Base-by-base conservation (phyloP, 2,113 vertebrate genomes). In the Leiothrix lutea region DNA sequence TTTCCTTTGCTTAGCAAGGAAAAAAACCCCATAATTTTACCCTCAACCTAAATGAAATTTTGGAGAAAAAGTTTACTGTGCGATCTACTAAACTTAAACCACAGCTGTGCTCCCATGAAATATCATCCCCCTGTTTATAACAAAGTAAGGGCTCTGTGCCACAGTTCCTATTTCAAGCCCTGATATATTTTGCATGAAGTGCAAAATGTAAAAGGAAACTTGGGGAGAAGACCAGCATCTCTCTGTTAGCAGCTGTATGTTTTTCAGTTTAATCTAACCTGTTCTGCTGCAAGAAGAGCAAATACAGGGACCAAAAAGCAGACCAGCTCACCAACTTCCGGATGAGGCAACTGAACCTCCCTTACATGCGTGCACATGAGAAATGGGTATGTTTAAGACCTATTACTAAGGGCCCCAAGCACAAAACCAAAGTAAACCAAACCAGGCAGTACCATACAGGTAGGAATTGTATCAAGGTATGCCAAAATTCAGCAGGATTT, bases 401-500 rank as follows among this genome's bases (percentile, higher is more conserved):
- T 78, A n/a, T 75, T 83, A 64, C 50, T 89, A 75, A 91, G 44
- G 71, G 86, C 82, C 70, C 86, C 70, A 82, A 93, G 94, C 96
- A 94, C 84, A 80, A 60, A 87, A 69, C 44, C 36, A 24, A 62
- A 48, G 48, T 48, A 77, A 77, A 69, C 50, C 40, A 62, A 95
- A 78, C 54, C 64, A 74, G 81, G 70, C 69, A 89, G 51, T 86
- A 66, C 90, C 28, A 0, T 57, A 85, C 90, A 98, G 94, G 93
- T 94, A 97, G 92, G 8, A 53, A 72, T 58, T 91, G 80, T 16
- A 80, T 45, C 28, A 51, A 92, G 93, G 66, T 47, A 42, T 61
- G 83, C 78, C 92, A 94, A 28, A 92, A 95, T 90, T 89, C 97
- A 97, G 97, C 93, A 95, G 54, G 94, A 92, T 97, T 97, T 92